phyloP scores from a whole-genome alignment of 2,113 vertebrate genomes.

The Oxyruncus cristatus region DNA sequence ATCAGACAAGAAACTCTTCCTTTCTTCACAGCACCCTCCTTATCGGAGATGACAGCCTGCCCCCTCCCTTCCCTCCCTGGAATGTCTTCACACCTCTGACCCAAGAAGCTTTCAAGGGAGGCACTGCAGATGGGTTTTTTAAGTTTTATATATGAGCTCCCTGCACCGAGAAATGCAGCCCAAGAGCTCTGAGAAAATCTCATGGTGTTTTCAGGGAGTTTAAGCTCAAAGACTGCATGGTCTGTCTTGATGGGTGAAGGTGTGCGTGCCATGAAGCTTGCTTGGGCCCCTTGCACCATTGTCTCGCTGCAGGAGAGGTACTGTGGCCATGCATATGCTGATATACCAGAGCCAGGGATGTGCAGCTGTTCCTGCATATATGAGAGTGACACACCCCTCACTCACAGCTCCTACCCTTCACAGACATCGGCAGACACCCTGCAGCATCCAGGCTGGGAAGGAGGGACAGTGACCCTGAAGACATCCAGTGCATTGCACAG shows the following conservation, averaged over 20 bases:
- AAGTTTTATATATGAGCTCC: background rate
- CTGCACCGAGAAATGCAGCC: background rate
- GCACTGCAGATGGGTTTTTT: background rate
- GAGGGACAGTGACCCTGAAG: background rate
- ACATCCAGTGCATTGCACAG: background rate
- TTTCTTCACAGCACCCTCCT: background rate
- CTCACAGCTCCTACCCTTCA: background rate
- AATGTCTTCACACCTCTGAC: background rate
- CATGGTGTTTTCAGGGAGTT: background rate
- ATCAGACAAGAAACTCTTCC: background rate
- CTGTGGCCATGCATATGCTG: background rate
- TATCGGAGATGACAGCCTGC: background rate
- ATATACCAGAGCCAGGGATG: background rate
- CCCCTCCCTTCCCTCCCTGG: background rate
- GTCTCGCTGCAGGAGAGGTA: background rate
- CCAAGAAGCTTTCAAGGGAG: background rate
- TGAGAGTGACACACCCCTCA: background rate
- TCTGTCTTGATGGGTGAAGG: background rate
- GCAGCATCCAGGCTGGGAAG: background rate
- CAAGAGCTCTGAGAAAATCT: background rate
- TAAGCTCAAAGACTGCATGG: background rate
- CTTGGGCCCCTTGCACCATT: accelerated
- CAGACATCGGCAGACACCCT: background rate
- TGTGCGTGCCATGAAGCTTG: accelerated
- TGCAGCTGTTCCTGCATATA: background rate